Percentiles rank a stretch among this genome's conserved stretches.
phyloP scores from a whole-genome alignment of 2,113 vertebrate genomes.

The Menidia beryllina region DNA sequence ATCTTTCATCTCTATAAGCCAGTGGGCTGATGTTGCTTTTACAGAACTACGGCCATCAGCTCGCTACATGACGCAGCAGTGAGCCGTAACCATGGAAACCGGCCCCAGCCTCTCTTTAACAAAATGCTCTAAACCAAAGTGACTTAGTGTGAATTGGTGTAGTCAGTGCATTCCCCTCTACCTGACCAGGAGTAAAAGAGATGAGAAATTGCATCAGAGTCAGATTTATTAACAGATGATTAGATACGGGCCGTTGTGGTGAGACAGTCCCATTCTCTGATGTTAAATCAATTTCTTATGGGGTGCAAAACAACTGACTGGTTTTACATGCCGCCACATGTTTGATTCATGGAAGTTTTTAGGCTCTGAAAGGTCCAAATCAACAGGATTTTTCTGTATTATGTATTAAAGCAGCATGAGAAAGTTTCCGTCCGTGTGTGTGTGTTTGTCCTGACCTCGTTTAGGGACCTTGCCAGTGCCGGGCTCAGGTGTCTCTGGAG shows the following conservation, averaged over 20 bases:
- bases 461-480: constrained; percentile 87
- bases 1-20: rapidly evolving
- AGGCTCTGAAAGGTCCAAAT: constrained; percentile 8
- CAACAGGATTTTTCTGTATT: neutral
- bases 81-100: neutral
- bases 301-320: no score
- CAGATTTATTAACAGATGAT: no score
- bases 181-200: no score
- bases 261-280: no score
- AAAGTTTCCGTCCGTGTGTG: no score
- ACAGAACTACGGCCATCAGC: neutral
- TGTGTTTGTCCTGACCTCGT: constrained; percentile 82
- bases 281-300: no score
- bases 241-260: no score
- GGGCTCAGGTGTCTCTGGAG: constrained; percentile 93
- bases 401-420: neutral
- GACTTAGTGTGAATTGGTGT: neutral
- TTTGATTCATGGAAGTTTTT: neutral
- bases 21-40: neutral
- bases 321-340: neutral
- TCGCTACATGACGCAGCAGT: neutral
- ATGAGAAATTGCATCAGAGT: neutral
- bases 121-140: neutral
- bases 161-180: neutral
- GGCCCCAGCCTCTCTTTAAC: neutral